phyloP scores from a whole-genome alignment of 2,888 invertebrate species.

The Netelia melanura region DNA sequence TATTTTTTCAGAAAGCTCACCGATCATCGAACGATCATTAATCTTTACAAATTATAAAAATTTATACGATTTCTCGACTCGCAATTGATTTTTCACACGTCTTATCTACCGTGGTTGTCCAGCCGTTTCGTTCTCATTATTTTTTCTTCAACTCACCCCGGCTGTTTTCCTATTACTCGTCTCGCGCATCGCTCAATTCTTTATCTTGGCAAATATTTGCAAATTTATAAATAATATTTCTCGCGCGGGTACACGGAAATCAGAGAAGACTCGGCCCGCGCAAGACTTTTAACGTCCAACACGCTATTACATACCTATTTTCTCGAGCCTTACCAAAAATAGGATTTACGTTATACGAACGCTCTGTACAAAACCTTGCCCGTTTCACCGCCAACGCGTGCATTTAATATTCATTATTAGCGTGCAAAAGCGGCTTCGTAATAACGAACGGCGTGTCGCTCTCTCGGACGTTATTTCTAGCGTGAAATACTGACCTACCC shows the following conservation, averaged over 20 bases:
- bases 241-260: neutral
- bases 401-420: conserved; percentile 78
- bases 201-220: neutral
- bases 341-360: conserved; percentile 12
- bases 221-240: conserved; percentile 4
- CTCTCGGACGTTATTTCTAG: conserved; percentile 60
- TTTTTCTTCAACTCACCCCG: neutral
- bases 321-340: conserved; percentile 17
- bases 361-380: conserved; percentile 20
- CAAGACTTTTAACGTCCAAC: neutral
- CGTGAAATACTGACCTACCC: conserved; percentile 57
- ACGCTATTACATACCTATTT: neutral
- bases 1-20: too few species aligned
- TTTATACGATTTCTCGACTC: neutral
- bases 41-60: too few species aligned
- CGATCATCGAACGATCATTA: too few species aligned
- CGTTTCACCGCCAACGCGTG: conserved; percentile 39
- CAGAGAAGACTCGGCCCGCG: neutral
- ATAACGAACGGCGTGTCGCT: conserved; percentile 72
- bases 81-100: neutral
- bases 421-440: conserved; percentile 73
- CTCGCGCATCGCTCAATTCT: neutral
- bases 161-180: neutral
- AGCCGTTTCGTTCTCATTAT: conserved; percentile 1
- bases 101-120: neutral